Evolutionary conservation across 2,888 invertebrate species (phyloP), one percentile per base, ranked within the genome.

Genomic region (Euplagia quadripunctaria): DNA sequence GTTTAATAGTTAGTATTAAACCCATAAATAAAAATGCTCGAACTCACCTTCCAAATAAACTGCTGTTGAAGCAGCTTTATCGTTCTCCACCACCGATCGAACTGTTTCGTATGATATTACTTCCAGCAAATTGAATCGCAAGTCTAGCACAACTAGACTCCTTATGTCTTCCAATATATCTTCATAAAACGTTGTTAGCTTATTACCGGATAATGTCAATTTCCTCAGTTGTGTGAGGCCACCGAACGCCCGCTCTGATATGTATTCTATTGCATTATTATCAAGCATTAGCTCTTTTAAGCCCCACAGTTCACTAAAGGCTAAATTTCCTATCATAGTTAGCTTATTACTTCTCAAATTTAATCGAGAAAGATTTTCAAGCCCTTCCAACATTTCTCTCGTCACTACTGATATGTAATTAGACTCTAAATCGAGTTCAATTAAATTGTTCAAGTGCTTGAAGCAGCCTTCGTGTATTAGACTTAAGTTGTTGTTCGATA

Each of bases 391-490:
- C 86, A 97, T 97, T 87, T 98, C 98, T 76, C 97, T 96, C 63
- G 98, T 98, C 83, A 98, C 94, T 49, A 97, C 97, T 77, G 97
- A 97, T 86, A 98, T 97, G 88, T 97, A 97, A 93, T 97, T 98
- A 83, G 96, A 96, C 85, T 98, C 98, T 85, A 99, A 94, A 89
- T 98, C 98, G 75, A 99, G 94, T 86, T 97, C 98, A 76, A 97
- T 96, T 76, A 99, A 95, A 85, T 97, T 97, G 42, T 96, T 96
- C 86, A 98, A 94, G 79, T 97, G 97, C 80, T 96, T 96, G 89
- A 98, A 98, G 70, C 99, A 97, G 78, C 98, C 98, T 83, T 98
- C 98, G 85, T 99, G 99, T 70, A 99, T 96, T 64, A 97, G 96
- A 85, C 97, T 98, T 73, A 99, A 96, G 86, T 98, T 97, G 92